Evolutionary conservation across 2,888 invertebrate genomes (phyloP).

Genomic region (Drosophila ezoana): DNA sequence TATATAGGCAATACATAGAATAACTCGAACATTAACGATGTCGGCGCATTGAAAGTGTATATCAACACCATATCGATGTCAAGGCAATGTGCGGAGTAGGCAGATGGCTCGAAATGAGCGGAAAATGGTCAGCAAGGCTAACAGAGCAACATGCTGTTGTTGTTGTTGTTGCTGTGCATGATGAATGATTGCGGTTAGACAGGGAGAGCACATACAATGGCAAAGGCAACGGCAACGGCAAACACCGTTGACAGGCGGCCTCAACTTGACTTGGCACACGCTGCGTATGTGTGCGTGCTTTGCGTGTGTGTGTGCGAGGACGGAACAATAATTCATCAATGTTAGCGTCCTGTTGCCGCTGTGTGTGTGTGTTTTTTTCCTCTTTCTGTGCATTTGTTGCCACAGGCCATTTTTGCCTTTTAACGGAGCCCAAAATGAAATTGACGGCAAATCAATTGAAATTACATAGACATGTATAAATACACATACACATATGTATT

Average conservation of each 20-base stretch:
- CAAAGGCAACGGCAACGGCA: conserved; percentile 35
- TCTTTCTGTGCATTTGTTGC: conserved; percentile 28
- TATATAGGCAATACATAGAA: conserved; percentile 32
- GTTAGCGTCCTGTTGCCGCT: conserved; percentile 56
- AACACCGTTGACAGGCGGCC: conserved; percentile 64
- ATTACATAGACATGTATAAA: conserved; percentile 43
- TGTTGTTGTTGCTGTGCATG: conserved; percentile 54
- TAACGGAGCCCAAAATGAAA: conserved; percentile 56
- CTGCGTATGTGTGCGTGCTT: conserved; percentile 59
- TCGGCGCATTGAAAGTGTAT: conserved; percentile 59
- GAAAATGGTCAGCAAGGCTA: conserved; percentile 54
- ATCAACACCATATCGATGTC: conserved; percentile 72
- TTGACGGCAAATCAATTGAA: conserved; percentile 80
- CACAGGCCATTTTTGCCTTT: conserved; percentile 45
- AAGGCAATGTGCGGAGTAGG: conserved; percentile 29
- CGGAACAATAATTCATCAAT: conserved; percentile 74
- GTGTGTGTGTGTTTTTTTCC: conserved; percentile 17
- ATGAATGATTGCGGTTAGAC: conserved; percentile 74
- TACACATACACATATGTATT: conserved; percentile 11
- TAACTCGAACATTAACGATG: conserved; percentile 58
- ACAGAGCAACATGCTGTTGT: conserved; percentile 52
- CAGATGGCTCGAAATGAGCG: conserved; percentile 45
- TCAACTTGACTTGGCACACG: conserved; percentile 45
- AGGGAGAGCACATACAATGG: conserved; percentile 14
- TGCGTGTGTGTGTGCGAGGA: conserved; percentile 5